Evolutionary conservation across 2,888 invertebrate species (phyloP).

Genomic region (Protophormia terraenovae): DNA sequence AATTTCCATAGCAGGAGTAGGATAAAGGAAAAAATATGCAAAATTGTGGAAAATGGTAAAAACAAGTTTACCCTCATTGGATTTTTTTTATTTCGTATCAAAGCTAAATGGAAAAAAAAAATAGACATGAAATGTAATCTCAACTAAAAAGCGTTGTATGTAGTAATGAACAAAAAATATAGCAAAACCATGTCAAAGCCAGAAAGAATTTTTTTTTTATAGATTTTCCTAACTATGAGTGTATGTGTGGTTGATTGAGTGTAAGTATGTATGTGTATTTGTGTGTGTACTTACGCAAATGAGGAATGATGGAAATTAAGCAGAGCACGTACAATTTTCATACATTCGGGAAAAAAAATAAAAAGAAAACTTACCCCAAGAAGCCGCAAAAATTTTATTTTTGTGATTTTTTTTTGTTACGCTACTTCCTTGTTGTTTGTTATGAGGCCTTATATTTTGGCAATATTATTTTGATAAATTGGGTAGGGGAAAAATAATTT

Average conservation of each 20-base stretch:
- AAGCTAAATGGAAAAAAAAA: conserved; percentile 24
- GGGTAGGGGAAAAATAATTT: not conserved
- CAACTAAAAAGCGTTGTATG: not conserved
- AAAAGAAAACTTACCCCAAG: conserved; percentile 47
- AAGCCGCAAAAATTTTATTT: conserved; percentile 63
- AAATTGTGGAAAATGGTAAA: conserved; percentile 39
- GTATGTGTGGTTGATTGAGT: no score
- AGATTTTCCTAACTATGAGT: not conserved
- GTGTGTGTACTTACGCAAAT: conserved; percentile 17
- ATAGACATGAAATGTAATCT: conserved; percentile 44
- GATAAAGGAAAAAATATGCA: conserved; percentile 42
- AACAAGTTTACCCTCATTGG: conserved; percentile 49
- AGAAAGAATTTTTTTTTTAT: not conserved
- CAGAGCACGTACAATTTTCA: conserved; percentile 44
- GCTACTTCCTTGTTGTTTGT: conserved; percentile 15
- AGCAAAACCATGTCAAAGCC: conserved; percentile 48
- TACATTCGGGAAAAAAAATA: conserved; percentile 25
- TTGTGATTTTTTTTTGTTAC: conserved; percentile 30
- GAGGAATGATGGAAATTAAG: conserved; percentile 20
- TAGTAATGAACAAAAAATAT: not conserved
- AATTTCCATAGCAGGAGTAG: conserved; percentile 17
- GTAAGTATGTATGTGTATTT: not conserved
- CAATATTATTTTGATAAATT: conserved; percentile 29
- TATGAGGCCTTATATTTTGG: conserved; percentile 35
- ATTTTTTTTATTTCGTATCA: conserved; percentile 13